Conservation (phyloP, 1,140 invertebrate genomes). For the Chrysomallon squamiferum region DNA sequence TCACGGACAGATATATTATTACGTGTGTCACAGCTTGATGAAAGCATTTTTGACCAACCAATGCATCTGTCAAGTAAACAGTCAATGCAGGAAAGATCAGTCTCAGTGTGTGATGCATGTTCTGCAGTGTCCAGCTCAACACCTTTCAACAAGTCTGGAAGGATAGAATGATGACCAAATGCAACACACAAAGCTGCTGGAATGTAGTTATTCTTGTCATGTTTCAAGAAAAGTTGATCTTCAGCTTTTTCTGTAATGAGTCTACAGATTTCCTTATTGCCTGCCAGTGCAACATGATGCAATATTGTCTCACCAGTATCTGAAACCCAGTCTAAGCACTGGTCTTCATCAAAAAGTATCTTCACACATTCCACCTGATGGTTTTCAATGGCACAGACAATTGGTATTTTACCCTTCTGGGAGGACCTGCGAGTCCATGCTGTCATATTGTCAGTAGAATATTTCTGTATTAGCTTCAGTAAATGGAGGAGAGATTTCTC, state of each 20-base stretch:
- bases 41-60: conserved; percentile 1
- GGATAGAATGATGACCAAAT: neutral
- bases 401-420: neutral
- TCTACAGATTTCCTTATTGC: too few relatives aligned
- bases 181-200: neutral
- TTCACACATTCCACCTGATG: neutral
- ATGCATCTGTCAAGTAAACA: neutral
- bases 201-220: neutral
- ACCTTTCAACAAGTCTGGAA: neutral
- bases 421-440: neutral
- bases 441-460: neutral
- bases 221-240: neutral
- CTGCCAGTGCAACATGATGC: neutral
- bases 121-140: neutral
- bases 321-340: neutral
- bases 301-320: neutral
- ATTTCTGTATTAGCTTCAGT: neutral
- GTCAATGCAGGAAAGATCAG: neutral
- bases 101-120: neutral
- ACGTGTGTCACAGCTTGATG: too few relatives aligned
- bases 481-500: neutral
- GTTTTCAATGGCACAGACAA: neutral
- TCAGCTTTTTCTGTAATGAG: too few relatives aligned
- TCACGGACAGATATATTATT: too few relatives aligned
- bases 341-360: neutral